These are phyloP conservation scores for Pachyseris speciosa DNA, from an alignment of 64 coral and sea anemone genomes.

Conservation along the genomic window DNA sequence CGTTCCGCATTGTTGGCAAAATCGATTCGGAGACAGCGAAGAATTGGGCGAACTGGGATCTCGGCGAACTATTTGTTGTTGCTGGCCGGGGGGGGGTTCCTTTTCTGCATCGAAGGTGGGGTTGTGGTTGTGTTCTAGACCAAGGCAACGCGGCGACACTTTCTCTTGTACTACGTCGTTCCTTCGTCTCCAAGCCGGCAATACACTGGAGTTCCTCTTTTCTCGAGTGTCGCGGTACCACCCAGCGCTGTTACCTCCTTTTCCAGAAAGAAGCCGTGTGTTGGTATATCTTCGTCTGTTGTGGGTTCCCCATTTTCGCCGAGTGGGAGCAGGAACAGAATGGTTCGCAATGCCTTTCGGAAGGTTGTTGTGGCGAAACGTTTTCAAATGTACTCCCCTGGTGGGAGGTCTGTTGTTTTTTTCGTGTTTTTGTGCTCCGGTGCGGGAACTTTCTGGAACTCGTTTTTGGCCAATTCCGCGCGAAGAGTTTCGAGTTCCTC, in stretches of 20 bases:
- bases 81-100: too few species aligned
- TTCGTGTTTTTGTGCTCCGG: conserved; percentile 5
- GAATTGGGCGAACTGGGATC: too few species aligned
- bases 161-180: not conserved
- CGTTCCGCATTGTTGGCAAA: too few species aligned
- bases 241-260: not conserved
- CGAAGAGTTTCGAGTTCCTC: not conserved
- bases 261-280: not conserved
- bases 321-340: too few species aligned
- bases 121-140: too few species aligned
- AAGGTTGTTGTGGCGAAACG: conserved; percentile 6
- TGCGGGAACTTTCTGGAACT: not conserved
- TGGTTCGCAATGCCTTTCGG: too few species aligned
- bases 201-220: not conserved
- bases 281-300: too few species aligned
- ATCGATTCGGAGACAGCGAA: too few species aligned
- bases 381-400: conserved; percentile 10
- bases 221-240: not conserved
- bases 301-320: not conserved
- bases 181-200: conserved; percentile 6
- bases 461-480: not conserved
- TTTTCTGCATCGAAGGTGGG: too few species aligned
- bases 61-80: too few species aligned
- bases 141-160: too few species aligned
- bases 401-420: conserved; percentile 21